These are phyloP conservation scores for Drosophila pseudoananassae DNA, from an alignment of 1,140 invertebrate species.

Conservation along the genomic window DNA sequence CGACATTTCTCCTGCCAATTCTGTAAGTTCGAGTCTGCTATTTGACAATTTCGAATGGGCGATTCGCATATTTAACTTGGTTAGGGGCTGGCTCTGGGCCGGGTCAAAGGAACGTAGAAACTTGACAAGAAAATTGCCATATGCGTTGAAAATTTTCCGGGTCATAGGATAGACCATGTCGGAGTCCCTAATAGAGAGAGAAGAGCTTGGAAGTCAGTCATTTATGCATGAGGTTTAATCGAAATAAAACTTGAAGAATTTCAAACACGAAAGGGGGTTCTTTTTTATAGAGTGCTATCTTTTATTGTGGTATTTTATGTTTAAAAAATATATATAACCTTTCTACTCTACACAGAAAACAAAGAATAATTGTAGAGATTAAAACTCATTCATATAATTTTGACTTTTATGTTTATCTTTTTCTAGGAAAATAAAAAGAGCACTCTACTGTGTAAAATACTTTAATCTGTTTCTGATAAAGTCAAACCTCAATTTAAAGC, in stretches of 20 bases:
- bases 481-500: background rate
- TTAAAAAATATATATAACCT: no score
- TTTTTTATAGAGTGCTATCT: no score
- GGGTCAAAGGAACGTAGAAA: constrained; percentile 53
- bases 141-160: constrained; percentile 73
- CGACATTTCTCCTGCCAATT: background rate
- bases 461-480: background rate
- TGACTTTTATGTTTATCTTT: no score
- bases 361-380: no score
- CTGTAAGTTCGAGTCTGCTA: background rate
- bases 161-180: constrained; percentile 24
- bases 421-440: no score
- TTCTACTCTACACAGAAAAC: no score
- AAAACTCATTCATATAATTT: no score
- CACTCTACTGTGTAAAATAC: background rate
- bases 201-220: constrained; percentile 12
- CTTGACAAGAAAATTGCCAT: constrained; percentile 75
- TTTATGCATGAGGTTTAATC: background rate
- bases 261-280: no score
- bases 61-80: constrained; percentile 2
- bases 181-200: constrained; percentile 19
- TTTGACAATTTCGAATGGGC: constrained; percentile 43
- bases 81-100: background rate
- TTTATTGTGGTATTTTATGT: no score
- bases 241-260: background rate